These are phyloP conservation scores for Malacoraja senta DNA, from an alignment of 2,797 vertebrate genomes.

Conservation along the genomic window DNA sequence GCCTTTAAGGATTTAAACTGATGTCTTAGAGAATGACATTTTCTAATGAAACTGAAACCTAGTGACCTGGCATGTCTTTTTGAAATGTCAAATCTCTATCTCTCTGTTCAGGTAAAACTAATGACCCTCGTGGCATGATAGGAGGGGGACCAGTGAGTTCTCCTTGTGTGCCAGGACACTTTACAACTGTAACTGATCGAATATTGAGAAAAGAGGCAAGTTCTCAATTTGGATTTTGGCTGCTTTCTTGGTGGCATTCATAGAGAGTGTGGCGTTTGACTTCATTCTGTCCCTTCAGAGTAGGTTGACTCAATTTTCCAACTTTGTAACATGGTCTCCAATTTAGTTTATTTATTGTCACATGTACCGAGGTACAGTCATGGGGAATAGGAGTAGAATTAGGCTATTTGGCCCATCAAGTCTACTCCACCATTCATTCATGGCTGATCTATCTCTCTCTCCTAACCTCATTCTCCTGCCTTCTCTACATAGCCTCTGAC, in stretches of 20 bases:
- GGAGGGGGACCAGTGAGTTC: background rate
- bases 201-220: background rate
- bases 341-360: background rate
- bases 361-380: no score
- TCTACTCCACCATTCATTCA: no score
- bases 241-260: background rate
- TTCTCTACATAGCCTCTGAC: no score
- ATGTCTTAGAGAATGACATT: background rate
- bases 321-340: background rate
- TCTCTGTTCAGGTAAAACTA: background rate
- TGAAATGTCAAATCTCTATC: background rate
- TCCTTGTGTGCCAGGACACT: background rate
- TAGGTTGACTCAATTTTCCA: background rate
- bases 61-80: background rate
- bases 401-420: no score
- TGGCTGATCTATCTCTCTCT: no score
- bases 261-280: background rate
- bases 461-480: no score
- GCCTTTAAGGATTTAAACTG: background rate
- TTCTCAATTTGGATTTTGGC: background rate
- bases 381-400: no score
- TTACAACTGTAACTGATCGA: background rate
- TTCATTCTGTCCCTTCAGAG: background rate
- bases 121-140: background rate
- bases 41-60: background rate